phyloP scores from a whole-genome alignment of 2,888 invertebrate genomes.

The Coenonympha arcania region DNA sequence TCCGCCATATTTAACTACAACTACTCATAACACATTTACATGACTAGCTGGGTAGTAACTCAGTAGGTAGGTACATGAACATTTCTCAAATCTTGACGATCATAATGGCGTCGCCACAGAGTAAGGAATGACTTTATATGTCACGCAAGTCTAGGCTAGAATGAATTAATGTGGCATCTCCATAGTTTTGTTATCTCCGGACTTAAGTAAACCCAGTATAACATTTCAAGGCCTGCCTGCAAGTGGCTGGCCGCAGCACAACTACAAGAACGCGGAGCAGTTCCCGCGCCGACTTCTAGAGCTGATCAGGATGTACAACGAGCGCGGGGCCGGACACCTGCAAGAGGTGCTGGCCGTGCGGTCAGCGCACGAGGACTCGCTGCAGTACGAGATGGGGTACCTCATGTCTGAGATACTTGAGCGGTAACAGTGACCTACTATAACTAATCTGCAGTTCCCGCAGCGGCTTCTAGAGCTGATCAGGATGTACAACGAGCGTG shows the following conservation, averaged over 20 bases:
- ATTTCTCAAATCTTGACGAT: no score
- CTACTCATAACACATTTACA: no score
- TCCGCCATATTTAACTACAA: no score
- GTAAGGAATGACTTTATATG: no score
- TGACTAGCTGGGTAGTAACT: no score
- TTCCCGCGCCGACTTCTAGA: conserved; percentile 12
- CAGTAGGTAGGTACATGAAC: no score
- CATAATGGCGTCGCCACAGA: no score
- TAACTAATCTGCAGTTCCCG: no score
- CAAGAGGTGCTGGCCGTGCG: conserved; percentile 23
- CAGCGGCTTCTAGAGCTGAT: conserved; percentile 21
- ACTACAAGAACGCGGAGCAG: not conserved
- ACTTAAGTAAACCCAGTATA: not conserved
- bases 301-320: conserved; percentile 29
- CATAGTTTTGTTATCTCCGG: no score
- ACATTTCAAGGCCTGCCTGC: not conserved
- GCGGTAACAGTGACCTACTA: no score
- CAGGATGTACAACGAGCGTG: conserved; percentile 29
- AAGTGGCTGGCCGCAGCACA: not conserved
- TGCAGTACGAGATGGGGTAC: conserved; percentile 41
- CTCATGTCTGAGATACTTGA: conserved; percentile 42
- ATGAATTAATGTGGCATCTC: no score
- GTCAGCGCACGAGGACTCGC: conserved; percentile 36
- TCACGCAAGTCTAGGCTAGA: no score
- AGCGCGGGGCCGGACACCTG: conserved; percentile 18